Base-by-base conservation (phyloP, 2,888 invertebrate genomes). In the Aphelenchoides bicaudatus region DNA sequence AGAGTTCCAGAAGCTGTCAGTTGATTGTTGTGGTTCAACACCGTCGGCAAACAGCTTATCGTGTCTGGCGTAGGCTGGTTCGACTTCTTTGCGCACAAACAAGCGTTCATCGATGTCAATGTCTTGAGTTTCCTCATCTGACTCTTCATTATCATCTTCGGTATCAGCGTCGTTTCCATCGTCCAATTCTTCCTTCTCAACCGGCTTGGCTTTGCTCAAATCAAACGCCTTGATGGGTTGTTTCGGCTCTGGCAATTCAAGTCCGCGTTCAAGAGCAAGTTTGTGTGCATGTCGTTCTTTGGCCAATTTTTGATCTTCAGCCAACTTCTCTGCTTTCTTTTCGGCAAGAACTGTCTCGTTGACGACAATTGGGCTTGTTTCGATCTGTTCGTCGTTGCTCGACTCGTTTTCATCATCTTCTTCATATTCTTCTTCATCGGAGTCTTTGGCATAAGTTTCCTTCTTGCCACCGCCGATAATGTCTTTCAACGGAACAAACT, bases 251-350 rank as follows among this genome's bases (percentile, higher is more conserved):
- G n/a, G n/a, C n/a, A n/a, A n/a, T n/a, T n/a, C n/a, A n/a, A n/a
- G n/a, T n/a, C n/a, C n/a, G n/a, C n/a, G n/a, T n/a, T n/a, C n/a
- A n/a, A n/a, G n/a, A n/a, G n/a, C n/a, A n/a, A n/a, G n/a, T 13
- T 49, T 38, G 30, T 34, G 10, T 10, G 34, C 34, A n/a, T 34
- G 31, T 10, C 19, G 16, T 46, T 61, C 16, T 39, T 28, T 2
- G 27, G 8, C 10, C 6, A 46, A 61, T 51, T 67, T 60, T 13
- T 58, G 56, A 25, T 62, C 39, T 25, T 61, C 61, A 37, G 59
- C 63, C 37, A 61, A 59, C 62, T 71, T 67, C 59, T 72, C 71
- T 48, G 68, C 70, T 38, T 70, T 65, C 31, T 72, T 68, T 46
- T 70, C 68, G 38, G 71, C 69, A 10, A 67, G 65, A 50, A 68